Evolutionary conservation across 2,797 vertebrate genomes (phyloP), one percentile per base, ranked within the genome.

Genomic region (Phrynocephalus guinanensis): DNA sequence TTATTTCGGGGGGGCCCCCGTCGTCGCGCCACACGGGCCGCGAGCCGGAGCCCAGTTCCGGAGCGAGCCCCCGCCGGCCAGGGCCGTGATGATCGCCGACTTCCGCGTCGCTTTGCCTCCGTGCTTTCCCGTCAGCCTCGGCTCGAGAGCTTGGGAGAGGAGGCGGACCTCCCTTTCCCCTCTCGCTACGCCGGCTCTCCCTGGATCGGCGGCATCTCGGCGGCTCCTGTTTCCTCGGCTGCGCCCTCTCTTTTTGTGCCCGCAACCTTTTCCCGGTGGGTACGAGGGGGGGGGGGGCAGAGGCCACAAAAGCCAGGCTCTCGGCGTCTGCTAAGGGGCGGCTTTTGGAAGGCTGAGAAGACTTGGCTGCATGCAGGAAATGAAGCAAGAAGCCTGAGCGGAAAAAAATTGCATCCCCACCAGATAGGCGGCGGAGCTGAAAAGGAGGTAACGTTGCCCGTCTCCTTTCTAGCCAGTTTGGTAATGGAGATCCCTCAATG

Each of bases 381-480:
- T 18, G 71, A 71, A 33, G 24, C 16, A 38, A 18, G 79, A 87
- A 87, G 11, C 33, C 67, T 78, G 52, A 66, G 33, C 24, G n/a
- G 77, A 67, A 73, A 28, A 81, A 67, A 73, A 44, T 33, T 8
- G 13, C 9, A 5, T 9, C 30, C 20, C 33, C 72, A 82, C 33
- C 72, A 82, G 11, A 18, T 50, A 80, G 71, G 79, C 71, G 13
- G 30, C 33, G 16, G 20, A 71, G 33, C 33, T 71, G 30, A 73
- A 63, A 22, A 16, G 28, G 85, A 90, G 89, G 89, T 85, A 90
- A 85, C 1, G 60, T 68, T 16, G 68, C 1, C 20, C 22, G 22
- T 16, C 15, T 16, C 38, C 38, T 44, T 24, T 50, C 28, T 72
- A n/a, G 24, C 11, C 15, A 26, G 11, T 28, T 78, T 26, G 50